Evolutionary conservation across 2,888 invertebrate species (phyloP), one percentile per base, ranked within the genome.

Genomic region (Arrhopalites spinosus): DNA sequence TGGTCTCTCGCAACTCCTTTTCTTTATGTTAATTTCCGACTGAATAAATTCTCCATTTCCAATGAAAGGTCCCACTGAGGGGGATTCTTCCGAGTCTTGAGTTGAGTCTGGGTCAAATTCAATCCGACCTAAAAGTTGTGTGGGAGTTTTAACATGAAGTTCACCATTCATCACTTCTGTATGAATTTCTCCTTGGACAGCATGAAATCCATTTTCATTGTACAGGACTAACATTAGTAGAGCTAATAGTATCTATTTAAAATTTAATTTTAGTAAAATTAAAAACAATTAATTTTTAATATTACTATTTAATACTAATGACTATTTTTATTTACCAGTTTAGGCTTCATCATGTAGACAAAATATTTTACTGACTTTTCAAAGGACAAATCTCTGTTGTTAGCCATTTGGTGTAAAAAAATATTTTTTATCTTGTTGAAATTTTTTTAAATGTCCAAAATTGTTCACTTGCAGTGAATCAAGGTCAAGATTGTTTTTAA

Each of bases 1-100:
- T 2, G 80, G 78, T 50, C 77, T 53, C 15, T 76, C 76, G 53
- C 81, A 82, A 50, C 78, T 76, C 68, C 79, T 77, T 73, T 82
- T 81, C 43, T 67, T 73, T 27, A 70, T 20, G 13, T 75, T 67
- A 0, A 76, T 75, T 45, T 47, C 45, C 1, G 25, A n/a, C n/a
- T n/a, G 61, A 25, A 72, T 30, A 69, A 64, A 43, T 15, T 47
- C 77, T n/a, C 66, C 66, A 61, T 72, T 73, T 11, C 77, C 68
- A 17, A 72, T 36, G 43, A 72, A 72, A 8, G 72, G 63, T 43
- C 72, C 72, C 11, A 72, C 61, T 2, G 63, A 61, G 2, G 72
- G 72, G 1, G 29, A 20, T 17, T 72, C 72, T n/a, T 47, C 36
- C 36, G 36, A 11, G 1, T 29, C 56, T 3, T 43, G 23, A 20